Base-by-base conservation (phyloP, 2,888 invertebrate genomes). In the Tinea semifulvella region DNA sequence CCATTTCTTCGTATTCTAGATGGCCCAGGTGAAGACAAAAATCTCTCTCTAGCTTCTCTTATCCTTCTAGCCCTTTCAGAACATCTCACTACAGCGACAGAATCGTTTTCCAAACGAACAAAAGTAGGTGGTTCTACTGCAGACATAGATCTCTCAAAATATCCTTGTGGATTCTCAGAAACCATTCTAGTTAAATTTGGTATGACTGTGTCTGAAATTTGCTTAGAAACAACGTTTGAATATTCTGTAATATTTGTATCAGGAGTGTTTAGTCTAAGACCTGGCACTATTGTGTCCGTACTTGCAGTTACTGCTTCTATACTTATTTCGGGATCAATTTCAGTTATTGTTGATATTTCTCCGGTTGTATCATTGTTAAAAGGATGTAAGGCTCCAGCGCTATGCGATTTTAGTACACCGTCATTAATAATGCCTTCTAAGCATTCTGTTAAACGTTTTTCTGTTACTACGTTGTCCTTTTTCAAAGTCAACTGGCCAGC, bases 1-100 rank as follows among this genome's bases (percentile, higher is more conserved):
- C 76, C 76, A 46, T 79, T 77, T 26, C 75, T 56, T 48, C 79
- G 64, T 65, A 77, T 73, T 1, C 40, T 20, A 20, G 40, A 22
- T 17, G 73, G 65, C 10, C 61, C 63, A n/a, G 73, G 65, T 1
- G 83, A 76, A 1, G 84, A 75, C 8, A 92, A 60, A 53, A 92
- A 92, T 51, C 85, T 87, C 53, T 91, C 90, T 56, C 89, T 88
- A 1, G 92, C 91, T 47, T 83, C 85, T 51, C 85, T 83, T 7
- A 91, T 68, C 49, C 84, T 85, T n/a, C 83, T 75, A 0, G 88
- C 86, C 47, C 79, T 63, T 35, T 77, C 79, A 1, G 79, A 52
- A 76, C 81, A 52, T 67, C 69, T 54, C 60, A 79, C 38, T 61
- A 60, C 47, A 14, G 61, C 44, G 19, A 56, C 53, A 14, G 62